Percentiles rank a stretch among this genome's conserved stretches.
phyloP scores from a whole-genome alignment of 2,888 invertebrate genomes.

The Synanthedon vespiformis region DNA sequence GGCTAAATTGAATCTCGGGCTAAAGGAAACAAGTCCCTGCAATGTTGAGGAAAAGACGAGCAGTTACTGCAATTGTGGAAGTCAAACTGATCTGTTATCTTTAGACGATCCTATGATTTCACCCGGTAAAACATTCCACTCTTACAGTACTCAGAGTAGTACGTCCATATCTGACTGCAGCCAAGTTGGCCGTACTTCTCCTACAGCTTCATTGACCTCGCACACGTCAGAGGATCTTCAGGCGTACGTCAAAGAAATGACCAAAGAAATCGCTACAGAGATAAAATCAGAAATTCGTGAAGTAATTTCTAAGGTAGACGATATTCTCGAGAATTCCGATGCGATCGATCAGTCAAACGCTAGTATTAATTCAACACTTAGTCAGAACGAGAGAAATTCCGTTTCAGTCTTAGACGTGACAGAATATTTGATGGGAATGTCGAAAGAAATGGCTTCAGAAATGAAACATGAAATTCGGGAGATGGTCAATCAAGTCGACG shows the following conservation, averaged over 20 bases:
- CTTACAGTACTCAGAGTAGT: slow-evolving; percentile 55
- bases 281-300: slow-evolving; percentile 85
- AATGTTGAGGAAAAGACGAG: slow-evolving; percentile 40
- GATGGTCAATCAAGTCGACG: slow-evolving; percentile 80
- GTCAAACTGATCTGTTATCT: slow-evolving; percentile 78
- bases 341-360: slow-evolving; percentile 65
- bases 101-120: slow-evolving; percentile 69
- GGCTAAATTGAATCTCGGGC: slow-evolving; percentile 74
- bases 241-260: slow-evolving; percentile 82
- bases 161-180: slow-evolving; percentile 69
- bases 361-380: slow-evolving; percentile 66
- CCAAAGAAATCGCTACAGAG: slow-evolving; percentile 82
- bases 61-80: slow-evolving; percentile 77
- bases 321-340: slow-evolving; percentile 79
- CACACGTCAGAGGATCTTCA: slow-evolving; percentile 75
- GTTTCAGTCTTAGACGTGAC: slow-evolving; percentile 82
- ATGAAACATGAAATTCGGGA: slow-evolving; percentile 83
- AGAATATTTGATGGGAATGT: slow-evolving; percentile 82
- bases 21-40: slow-evolving; percentile 63
- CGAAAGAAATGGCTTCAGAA: slow-evolving; percentile 82
- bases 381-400: slow-evolving; percentile 75
- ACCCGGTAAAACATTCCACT: slow-evolving; percentile 49
- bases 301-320: slow-evolving; percentile 84
- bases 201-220: slow-evolving; percentile 64
- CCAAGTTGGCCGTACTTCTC: slow-evolving; percentile 67